These are phyloP conservation scores for Steinernema carpocapsae DNA, from an alignment of 2,888 invertebrate species.

Conservation along the genomic window DNA sequence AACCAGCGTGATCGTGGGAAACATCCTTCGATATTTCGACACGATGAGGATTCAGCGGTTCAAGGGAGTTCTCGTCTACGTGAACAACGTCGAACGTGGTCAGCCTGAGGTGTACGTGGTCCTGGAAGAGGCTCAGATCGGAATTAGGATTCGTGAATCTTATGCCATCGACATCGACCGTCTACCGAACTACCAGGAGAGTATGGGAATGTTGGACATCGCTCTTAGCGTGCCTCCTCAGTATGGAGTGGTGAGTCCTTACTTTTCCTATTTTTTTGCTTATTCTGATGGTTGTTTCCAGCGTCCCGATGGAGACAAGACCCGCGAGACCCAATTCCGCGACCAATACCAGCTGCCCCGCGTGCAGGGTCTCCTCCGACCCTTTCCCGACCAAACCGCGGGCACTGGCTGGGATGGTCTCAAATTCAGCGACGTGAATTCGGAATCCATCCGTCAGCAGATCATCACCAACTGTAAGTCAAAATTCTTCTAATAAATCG, in stretches of 20 bases:
- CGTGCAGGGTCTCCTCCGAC: conserved; percentile 62
- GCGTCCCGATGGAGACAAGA: conserved; percentile 66
- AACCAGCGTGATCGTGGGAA: conserved; percentile 66
- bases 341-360: conserved; percentile 60
- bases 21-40: conserved; percentile 67
- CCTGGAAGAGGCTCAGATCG: conserved; percentile 66
- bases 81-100: conserved; percentile 67
- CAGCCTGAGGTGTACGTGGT: conserved; percentile 68
- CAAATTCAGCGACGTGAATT: conserved; percentile 63
- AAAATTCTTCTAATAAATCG: no score
- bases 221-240: conserved; percentile 61
- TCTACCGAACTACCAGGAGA: conserved; percentile 63
- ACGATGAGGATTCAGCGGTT: conserved; percentile 66
- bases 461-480: conserved; percentile 49
- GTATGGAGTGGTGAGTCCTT: no score
- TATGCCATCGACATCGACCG: conserved; percentile 65
- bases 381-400: conserved; percentile 65
- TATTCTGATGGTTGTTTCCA: no score
- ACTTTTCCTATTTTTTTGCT: no score
- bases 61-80: conserved; percentile 64
- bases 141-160: conserved; percentile 64
- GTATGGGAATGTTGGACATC: conserved; percentile 66
- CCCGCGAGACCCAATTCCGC: conserved; percentile 59
- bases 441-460: conserved; percentile 63
- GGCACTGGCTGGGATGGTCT: conserved; percentile 52